Evolutionary conservation across 1,140 invertebrate genomes (phyloP), one percentile per base, ranked within the genome.

Genomic region (Atta colombica): DNA sequence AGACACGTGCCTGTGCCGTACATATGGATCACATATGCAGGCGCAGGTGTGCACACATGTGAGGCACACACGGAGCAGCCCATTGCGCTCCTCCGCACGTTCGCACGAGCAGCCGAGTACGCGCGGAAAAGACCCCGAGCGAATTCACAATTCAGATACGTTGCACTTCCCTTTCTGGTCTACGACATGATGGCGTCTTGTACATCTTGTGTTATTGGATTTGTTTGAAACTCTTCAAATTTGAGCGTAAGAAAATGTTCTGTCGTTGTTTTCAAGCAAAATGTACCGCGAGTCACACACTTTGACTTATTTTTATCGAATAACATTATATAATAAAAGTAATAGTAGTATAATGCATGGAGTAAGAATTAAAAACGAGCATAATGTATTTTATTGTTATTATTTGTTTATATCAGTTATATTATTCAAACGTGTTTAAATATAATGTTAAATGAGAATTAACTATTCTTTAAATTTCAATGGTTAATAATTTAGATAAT

Each of bases 211-310:
- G 87, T 92, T 92, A 91, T 92, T 91, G 90, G 88, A 92, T 92
- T 92, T 91, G 90, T 92, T 91, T 90, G 89, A 86, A 92, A 92
- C 91, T 92, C 88, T 91, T 92, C 88, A 89, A 88, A 91, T 90
- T 88, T 85, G 84, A 81, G 60, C 86, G 31, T 21, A 72, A 72
- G 66, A 84, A 61, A 81, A 45, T 39, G 65, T 45, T 68, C 77
- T 21, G n/a, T 75, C 86, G 53, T 45, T 45, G 63, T 66, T 66
- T 65, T 51, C 14, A 58, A 60, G 18, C 53, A 77, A 61, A 61
- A 88, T 81, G 71, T 68, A 45, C 39, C 8, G 39, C 61, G 88
- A 86, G 65, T 39, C 53, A 12, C 77, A 49, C 53, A 61, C 80
- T 75, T 49, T 60, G 45, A 5, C 49, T 12, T n/a, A 31, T 39